Evolutionary conservation across 2,888 invertebrate genomes (phyloP).

Genomic region (Omphaloscelis lunosa): DNA sequence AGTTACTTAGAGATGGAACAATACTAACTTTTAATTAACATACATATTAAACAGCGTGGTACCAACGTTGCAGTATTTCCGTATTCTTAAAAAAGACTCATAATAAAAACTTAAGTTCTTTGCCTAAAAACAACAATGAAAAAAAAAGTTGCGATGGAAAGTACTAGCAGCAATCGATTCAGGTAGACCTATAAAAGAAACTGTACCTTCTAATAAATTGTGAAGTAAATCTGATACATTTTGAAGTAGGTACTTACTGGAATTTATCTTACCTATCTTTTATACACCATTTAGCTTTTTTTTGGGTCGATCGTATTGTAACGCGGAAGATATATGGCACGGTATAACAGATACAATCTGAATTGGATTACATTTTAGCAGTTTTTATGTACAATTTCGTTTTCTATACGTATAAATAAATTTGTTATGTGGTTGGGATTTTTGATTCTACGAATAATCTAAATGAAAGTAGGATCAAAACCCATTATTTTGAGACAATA

Average conservation of each 20-base stretch:
- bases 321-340: constrained; percentile 32
- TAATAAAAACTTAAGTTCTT: constrained; percentile 17
- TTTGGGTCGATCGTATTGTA: constrained; percentile 39
- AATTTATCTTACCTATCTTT: constrained; percentile 44
- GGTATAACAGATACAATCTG: constrained; percentile 38
- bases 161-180: constrained; percentile 18
- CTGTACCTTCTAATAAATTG: constrained; percentile 35
- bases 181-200: constrained; percentile 27
- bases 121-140: constrained; percentile 2
- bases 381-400: constrained; percentile 33
- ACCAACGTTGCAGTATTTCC: constrained; percentile 2
- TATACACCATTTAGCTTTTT: constrained; percentile 44
- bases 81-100: neutral
- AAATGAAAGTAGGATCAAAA: neutral
- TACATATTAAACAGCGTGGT: neutral
- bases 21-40: constrained; percentile 35
- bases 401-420: constrained; percentile 9
- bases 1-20: neutral
- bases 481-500: neutral
- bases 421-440: neutral
- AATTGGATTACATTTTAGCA: constrained; percentile 40
- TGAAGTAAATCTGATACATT: constrained; percentile 36
- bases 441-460: neutral
- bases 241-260: constrained; percentile 39
- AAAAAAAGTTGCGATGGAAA: constrained; percentile 1